These are phyloP conservation scores for Momotus momota DNA, from an alignment of 2,797 vertebrate genomes.

Conservation along the genomic window DNA sequence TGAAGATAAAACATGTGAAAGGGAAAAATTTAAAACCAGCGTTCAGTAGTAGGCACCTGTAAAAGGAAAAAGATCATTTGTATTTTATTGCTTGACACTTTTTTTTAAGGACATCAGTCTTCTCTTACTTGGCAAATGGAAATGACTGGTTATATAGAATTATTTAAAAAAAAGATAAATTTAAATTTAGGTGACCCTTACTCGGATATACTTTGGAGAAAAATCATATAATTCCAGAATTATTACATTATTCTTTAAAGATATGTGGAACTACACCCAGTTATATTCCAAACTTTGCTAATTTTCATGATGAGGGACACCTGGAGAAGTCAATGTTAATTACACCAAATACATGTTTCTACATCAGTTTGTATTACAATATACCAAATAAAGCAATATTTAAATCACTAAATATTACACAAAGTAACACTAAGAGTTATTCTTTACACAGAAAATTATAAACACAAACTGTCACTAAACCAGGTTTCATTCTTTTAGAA, in stretches of 20 bases:
- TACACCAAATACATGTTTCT: background rate
- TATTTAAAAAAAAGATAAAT: background rate
- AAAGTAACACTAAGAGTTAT: background rate
- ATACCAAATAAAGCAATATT: background rate
- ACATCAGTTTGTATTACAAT: background rate
- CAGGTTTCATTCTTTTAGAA: background rate
- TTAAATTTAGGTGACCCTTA: background rate
- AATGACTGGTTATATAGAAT: background rate
- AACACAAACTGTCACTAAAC: background rate
- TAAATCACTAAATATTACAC: background rate
- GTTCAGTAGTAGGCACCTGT: background rate
- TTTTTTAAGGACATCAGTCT: background rate
- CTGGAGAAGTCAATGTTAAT: background rate
- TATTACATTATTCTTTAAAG: background rate
- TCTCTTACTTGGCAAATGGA: background rate
- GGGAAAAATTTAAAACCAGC: background rate
- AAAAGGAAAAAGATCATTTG: too few relatives aligned
- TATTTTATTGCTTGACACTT: background rate
- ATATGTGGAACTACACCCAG: background rate
- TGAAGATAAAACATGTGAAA: background rate
- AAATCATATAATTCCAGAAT: background rate
- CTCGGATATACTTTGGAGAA: background rate
- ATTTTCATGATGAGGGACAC: background rate
- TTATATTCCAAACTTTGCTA: background rate
- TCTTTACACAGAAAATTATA: background rate